phyloP scores from a whole-genome alignment of 2,888 invertebrate genomes.

The Rotaria magnacalcarata region DNA sequence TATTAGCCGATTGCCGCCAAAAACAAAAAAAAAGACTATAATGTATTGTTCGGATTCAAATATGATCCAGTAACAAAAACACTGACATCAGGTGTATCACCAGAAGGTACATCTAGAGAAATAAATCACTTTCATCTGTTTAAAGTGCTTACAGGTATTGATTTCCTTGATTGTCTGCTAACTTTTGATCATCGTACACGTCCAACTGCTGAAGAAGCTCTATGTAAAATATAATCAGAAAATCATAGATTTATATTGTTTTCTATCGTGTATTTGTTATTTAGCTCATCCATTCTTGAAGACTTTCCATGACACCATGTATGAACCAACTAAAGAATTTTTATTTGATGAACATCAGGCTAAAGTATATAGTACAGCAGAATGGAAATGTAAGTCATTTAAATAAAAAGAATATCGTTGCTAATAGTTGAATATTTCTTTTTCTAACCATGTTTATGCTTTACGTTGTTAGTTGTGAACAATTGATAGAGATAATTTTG shows the following conservation, averaged over 20 bases:
- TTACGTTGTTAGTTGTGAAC: no score
- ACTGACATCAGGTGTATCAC: neutral
- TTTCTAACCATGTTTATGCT: no score
- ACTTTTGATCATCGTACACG: constrained; percentile 88
- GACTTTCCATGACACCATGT: neutral
- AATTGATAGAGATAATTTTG: no score
- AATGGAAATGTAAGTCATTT: constrained; percentile 20
- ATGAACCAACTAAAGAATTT: neutral
- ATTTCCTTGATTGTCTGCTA: constrained; percentile 87
- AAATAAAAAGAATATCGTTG: neutral
- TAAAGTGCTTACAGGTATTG: constrained; percentile 68
- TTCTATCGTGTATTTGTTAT: neutral
- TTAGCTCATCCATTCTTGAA: constrained; percentile 1
- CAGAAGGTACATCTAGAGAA: neutral
- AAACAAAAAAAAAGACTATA: neutral
- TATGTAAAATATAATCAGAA: neutral
- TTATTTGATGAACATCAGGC: neutral
- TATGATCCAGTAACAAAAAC: neutral
- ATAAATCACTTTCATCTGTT: neutral
- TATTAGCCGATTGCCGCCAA: neutral
- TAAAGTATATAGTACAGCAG: neutral
- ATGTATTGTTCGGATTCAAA: neutral
- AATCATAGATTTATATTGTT: neutral
- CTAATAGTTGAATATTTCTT: no score
- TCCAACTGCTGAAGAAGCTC: constrained; percentile 18